A percentile compares a stretch with the other conserved stretches of the same genome.
Conservation (phyloP, 2,113 vertebrate species). For the Dendropsophus ebraccatus region DNA sequence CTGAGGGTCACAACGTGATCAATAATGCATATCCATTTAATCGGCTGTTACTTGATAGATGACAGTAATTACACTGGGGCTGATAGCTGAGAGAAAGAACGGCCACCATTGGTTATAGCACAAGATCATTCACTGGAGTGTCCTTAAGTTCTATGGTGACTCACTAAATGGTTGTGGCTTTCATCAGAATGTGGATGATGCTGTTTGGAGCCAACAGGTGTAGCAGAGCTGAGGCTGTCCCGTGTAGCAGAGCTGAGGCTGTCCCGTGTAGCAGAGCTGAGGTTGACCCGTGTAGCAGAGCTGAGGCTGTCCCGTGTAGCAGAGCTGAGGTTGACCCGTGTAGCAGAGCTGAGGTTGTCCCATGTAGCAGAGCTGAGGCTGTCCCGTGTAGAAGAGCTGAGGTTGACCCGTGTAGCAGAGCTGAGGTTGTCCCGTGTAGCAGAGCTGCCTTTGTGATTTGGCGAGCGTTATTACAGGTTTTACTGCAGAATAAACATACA, state of each 20-base stretch:
- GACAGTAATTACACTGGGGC: constrained; percentile 7
- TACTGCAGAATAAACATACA: too few species aligned
- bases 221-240: background rate
- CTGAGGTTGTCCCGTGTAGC: too few species aligned
- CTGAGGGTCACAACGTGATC: background rate
- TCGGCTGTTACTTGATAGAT: constrained; percentile 12
- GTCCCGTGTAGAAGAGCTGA: too few species aligned
- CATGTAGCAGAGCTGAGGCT: background rate
- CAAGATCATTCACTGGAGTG: background rate
- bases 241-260: too few species aligned
- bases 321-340: too few species aligned
- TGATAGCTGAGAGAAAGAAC: background rate
- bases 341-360: too few species aligned
- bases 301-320: too few species aligned
- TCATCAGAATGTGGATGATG: background rate
- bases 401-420: background rate
- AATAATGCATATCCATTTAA: constrained; percentile 10
- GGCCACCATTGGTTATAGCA: background rate
- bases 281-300: too few species aligned
- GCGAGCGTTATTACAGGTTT: too few species aligned
- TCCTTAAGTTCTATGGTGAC: background rate
- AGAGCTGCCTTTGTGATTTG: constrained; percentile 5
- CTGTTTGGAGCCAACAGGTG: background rate
- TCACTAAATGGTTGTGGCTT: background rate
- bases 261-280: background rate